Base-by-base conservation (phyloP, 1,140 invertebrate species). In the Drosophila auraria region DNA sequence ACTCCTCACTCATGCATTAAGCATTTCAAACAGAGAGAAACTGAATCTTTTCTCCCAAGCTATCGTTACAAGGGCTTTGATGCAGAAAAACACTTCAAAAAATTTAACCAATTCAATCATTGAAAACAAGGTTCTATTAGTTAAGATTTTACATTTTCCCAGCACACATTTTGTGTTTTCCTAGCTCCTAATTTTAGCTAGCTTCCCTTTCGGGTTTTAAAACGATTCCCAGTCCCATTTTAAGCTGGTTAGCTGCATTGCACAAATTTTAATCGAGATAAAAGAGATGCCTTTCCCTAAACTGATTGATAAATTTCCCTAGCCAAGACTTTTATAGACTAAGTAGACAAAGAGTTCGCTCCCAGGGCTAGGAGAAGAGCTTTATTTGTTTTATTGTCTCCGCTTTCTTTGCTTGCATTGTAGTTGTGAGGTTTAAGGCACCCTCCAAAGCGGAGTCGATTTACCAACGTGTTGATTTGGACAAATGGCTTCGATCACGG, bases 401-500 rank as follows among this genome's bases (percentile, higher is more conserved):
- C 47, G 50, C 30, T 71, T 60, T 59, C 36, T 49, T 40, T 71
- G 70, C 27, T 72, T 73, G 33, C 58, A 27, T 75, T 75, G 70
- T 75, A 75, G 72, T 36, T 75, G 42, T n/a, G 33, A 38, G 42
- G 14, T 72, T 72, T 72, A 60, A 40, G 30, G 59, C 51, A 51
- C 56, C 58, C 30, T 2, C 15, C 20, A 62, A 17, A 3, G 12
- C 15, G 15, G 4, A 15, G 20, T 20, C 23, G 11, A 7, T 75
- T 60, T 73, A 71, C 27, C 33, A 40, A 17, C 53, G 27, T 44
- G 45, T 73, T 23, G 40, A 59, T n/a, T 25, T 49, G 25, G 36
- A 45, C 25, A 20, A 12, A 6, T 40, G 51, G 25, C 33, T 57
- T 30, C 59, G 59, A 51, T 9, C 23, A 75, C 59, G 72, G 72